These are phyloP conservation scores for Microtus californicus DNA, from an alignment of 2,797 vertebrate species.

Conservation along the genomic window DNA sequence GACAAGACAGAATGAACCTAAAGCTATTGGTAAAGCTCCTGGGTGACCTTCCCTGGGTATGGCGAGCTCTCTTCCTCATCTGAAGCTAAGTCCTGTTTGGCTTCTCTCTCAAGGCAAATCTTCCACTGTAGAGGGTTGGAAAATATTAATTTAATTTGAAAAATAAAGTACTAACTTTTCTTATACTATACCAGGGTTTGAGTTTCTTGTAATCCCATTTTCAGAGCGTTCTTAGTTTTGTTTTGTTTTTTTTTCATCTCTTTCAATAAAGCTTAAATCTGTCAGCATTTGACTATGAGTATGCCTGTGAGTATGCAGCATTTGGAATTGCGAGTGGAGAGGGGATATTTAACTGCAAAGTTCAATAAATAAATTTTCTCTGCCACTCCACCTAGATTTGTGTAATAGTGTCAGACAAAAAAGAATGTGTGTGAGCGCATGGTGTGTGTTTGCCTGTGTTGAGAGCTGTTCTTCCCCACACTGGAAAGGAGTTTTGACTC, in stretches of 20 bases:
- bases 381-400: conserved; percentile 29
- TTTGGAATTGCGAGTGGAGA: conserved; percentile 23
- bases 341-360: neutral
- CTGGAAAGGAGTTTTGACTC: conserved; percentile 16
- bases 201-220: neutral
- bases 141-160: neutral
- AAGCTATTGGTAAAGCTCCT: neutral
- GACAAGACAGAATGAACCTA: neutral
- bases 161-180: neutral
- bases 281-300: conserved; percentile 24
- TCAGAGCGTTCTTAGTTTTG: conserved; percentile 2
- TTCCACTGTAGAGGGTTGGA: neutral
- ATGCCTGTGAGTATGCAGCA: neutral
- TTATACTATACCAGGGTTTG: neutral
- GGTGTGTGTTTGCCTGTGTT: neutral
- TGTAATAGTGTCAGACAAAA: conserved; percentile 52
- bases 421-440: neutral
- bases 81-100: neutral
- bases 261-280: conserved; percentile 70
- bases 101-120: neutral
- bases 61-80: neutral
- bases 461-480: neutral
- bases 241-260: neutral
- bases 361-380: conserved; percentile 46
- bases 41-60: neutral